Evolutionary conservation across 2,113 vertebrate species (phyloP).

Genomic region (Archocentrus centrarchus): DNA sequence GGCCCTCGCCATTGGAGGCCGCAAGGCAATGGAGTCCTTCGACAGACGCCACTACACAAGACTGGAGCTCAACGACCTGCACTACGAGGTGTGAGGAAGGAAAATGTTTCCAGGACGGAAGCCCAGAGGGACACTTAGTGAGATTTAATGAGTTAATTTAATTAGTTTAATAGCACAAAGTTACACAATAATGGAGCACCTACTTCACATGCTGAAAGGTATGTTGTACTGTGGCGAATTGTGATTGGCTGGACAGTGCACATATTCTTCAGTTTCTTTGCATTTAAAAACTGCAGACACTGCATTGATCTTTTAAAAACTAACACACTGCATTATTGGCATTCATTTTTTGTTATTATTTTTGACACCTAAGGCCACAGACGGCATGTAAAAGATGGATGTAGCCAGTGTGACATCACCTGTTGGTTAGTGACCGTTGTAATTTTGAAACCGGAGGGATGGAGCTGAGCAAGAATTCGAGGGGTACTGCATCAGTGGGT

Average conservation of each 20-base stretch:
- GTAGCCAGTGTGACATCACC: background rate
- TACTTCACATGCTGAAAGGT: constrained; percentile 1
- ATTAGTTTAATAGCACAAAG: constrained; percentile 7
- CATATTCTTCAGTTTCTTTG: background rate
- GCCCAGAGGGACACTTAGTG: background rate
- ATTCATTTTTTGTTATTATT: background rate
- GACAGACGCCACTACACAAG: constrained; percentile 83
- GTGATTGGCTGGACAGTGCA: constrained; percentile 10
- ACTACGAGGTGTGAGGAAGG: constrained; percentile 78
- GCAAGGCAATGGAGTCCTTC: constrained; percentile 83
- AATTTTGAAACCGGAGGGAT: background rate
- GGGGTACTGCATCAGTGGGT: background rate
- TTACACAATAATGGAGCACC: constrained; percentile 1
- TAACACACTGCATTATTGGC: background rate
- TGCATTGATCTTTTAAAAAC: background rate
- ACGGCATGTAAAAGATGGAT: background rate
- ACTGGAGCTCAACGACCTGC: constrained; percentile 84
- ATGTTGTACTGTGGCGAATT: constrained; percentile 2
- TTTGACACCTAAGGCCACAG: background rate
- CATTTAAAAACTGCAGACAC: background rate
- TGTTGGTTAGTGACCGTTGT: background rate
- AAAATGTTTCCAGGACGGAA: background rate
- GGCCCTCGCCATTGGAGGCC: constrained; percentile 71
- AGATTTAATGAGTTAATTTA: background rate
- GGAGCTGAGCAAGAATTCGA: background rate